Base-by-base conservation (phyloP, 2,797 vertebrate genomes). In the Scarus forsteni region DNA sequence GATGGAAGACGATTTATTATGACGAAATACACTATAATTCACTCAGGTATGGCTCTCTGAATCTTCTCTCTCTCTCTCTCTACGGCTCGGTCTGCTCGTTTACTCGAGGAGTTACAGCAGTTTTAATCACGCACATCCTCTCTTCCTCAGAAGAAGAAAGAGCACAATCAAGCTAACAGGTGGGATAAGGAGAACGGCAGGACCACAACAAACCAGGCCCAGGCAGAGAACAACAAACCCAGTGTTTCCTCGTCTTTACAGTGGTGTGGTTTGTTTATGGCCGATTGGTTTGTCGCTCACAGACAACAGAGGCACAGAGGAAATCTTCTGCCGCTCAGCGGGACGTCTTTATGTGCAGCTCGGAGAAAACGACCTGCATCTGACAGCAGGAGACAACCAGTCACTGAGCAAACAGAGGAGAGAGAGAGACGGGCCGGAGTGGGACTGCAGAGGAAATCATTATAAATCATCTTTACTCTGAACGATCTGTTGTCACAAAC, bases 291-390 rank as follows among this genome's bases (percentile, higher is more conserved):
- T n/a, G 38, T 51, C 53, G 54, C 60, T 65, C 27, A 10, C 34
- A 57, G 46, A 48, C 60, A 67, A 50, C 60, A 54, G 64, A 59
- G 19, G 16, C 60, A 50, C 45, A 10, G 3, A 42, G 58, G 42
- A 40, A 39, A 52, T 48, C 38, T 27, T 38, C 66, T 66, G 46
- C 51, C 43, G 53, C 62, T 46, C 71, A 50, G 62, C 14, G 3
- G 60, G 70, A n/a, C 14, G 10, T 59, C 34, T 66, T 70, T 36
- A 53, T 65, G 60, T 48, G 35, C 19, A 38, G 18, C 40, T 64
- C 10, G 35, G 59, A 36, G 43, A 35, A 27, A 27, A 58, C 16
- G 27, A 36, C 8, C 18, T 19, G 36, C 10, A 35, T 59, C 44
- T 16, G 59, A 62, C 72, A 51, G 18, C 1, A 42, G 52, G 40